Evolutionary conservation across 2,113 vertebrate species (phyloP), one percentile per base, ranked within the genome.

Genomic region (Hydropotes inermis): DNA sequence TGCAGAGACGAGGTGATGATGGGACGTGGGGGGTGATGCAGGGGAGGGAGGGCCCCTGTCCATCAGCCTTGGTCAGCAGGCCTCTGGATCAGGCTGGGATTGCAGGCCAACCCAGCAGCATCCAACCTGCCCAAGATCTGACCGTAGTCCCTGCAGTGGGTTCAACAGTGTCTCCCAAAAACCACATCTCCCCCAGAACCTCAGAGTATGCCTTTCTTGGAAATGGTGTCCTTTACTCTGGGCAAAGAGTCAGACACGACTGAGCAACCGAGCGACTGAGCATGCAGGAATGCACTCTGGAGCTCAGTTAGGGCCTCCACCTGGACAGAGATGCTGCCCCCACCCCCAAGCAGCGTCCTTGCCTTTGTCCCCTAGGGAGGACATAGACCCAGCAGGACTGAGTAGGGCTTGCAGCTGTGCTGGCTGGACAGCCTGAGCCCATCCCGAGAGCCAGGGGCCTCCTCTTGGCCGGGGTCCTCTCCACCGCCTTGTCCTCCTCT

Each of bases 371-470:
- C 45, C 13, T 5, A 0, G 12, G 21, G 3, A 8, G 23, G 27
- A 19, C 7, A 19, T 23, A 5, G n/a, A 28, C 30, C 25, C n/a
- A 21, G 5, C 11, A 28, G 21, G 19, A 21, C 4, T 0, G 43
- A 7, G 45, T 36, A 0, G 0, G 50, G 27, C 28, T 39, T 3
- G 3, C 43, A 4, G 3, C 27, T 1, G 2, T 12, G 47, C 36
- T 4, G 13, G 19, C 76, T 0, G 2, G 28, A 27, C 1, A 0
- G 52, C 3, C 64, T 23, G 39, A 54, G 3, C 6, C 15, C 14
- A 1, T 16, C 60, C 45, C 3, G 50, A 33, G 60, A 15, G 8
- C 79, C 25, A 5, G 43, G 28, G 39, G 15, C 36, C 10, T 5
- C 43, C n/a, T 4, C n/a, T 3, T 0, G 2, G 47, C 27, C 0